Base-by-base conservation (phyloP, 2,113 vertebrate species). In the Electrona antarctica region DNA sequence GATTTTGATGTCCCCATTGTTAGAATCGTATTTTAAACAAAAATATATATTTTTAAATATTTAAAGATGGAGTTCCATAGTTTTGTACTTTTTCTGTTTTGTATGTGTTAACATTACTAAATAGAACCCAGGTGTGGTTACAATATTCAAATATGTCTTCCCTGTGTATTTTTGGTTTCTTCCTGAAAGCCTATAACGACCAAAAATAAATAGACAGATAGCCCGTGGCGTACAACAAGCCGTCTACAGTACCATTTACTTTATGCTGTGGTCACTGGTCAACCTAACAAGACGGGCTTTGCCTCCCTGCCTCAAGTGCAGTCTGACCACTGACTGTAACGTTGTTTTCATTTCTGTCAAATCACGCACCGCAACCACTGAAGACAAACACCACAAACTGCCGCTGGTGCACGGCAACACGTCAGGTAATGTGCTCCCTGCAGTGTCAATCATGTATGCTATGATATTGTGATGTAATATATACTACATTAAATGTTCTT, bases 181-280 rank as follows among this genome's bases (percentile, higher is more conserved):
- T 21, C 21, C 21, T 21, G 21, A 21, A 21, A 41, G 33, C 33
- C 33, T 41, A 41, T 41, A 41, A 41, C 33, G 33, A 41, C 33
- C 3, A 41, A 41, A 41, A 41, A 41, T 1, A 41, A 41, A 41
- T 41, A 41, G 33, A 41, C 33, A 41, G 33, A 41, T 41, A 41
- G 33, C 33, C 33, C 33, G 33, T 41, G 33, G 33, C 33, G 33
- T 41, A 41, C 33, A 41, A 41, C 33, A 41, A 41, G 33, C 33
- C 33, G 33, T 41, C 33, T 41, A 41, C 33, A 41, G 33, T 66
- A 69, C 64, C 60, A 70, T 79, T 72, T 67, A 62, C 69, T 75
- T 77, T 83, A 55, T 64, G 57, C 87, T 89, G 89, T 80, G 82
- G 89, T 90, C 81, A 73, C 28, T 77, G 85, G 85, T 90, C 85